Base-by-base conservation (phyloP, 2,113 vertebrate genomes). In the Leptobrachium ailaonicum region DNA sequence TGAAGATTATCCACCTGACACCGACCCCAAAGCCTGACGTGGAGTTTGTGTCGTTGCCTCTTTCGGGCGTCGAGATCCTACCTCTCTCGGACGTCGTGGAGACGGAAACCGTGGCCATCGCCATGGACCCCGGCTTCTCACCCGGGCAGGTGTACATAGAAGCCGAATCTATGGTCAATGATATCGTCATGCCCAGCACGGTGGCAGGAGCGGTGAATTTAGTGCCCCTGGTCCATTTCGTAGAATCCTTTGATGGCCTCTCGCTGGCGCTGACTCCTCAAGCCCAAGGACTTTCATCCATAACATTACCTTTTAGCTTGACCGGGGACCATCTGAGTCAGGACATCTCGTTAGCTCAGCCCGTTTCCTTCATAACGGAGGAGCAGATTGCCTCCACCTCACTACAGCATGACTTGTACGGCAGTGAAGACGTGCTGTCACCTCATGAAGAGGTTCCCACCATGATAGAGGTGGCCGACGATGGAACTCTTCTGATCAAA, bases 151-250 rank as follows among this genome's bases (percentile, higher is more conserved):
- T 86, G 54, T 81, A 75, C 11, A 20, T 84, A 80, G 47, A 68
- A 6, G 43, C 75, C 0, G 71, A 72, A 41, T 1, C 77, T 47
- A 41, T 79, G 2, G 47, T 66, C 44, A 68, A 73, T 0, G 44
- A 45, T 20, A n/a, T 77, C 3, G 47, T 77, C 63, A 66, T 82
- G 44, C 56, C 77, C 2, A 67, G 32, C 11, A 62, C 82, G 9
- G 20, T 79, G 0, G 62, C 77, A 1, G 82, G 75, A 2, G 41
- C 77, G 0, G 64, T 82, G 11, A 84, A 82, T 70, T 62, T 83
- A 41, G 42, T 83, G 6, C 85, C 85, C 1, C 14, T 84, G 2
- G 77, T 83, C 40, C 85, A 83, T 6, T 70, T 86, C 2, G 43
- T 84, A 41, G 82, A 84, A 20, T 80, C 82, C 2, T 82, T 84